Evolutionary conservation across 2,113 vertebrate genomes (phyloP), one percentile per base, ranked within the genome.

Genomic region (Ursus arctos): DNA sequence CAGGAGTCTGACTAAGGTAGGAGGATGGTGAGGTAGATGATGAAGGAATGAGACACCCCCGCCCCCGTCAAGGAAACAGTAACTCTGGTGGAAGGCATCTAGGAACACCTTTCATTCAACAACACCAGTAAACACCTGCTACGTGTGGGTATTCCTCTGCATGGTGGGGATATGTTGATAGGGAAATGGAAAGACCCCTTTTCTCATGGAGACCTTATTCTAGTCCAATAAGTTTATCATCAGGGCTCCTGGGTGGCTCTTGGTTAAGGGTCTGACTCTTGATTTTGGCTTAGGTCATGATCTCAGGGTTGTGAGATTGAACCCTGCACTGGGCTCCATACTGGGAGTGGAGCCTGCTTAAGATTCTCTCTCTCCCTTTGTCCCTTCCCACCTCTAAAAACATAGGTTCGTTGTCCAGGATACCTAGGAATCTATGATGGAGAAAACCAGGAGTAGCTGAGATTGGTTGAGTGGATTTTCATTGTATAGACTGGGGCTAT

Each of bases 131-230:
- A 28, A 16, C 40, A 53, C 47, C 26, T 16, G 7, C 21, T 43
- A 0, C 0, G 3, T 16, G 2, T 49, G 16, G 11, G 12, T 33
- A 9, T 43, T 55, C 49, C 19, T 51, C n/a, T 26, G 6, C 22
- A 19, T 21, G 10, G 6, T 28, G 0, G 8, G 59, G 10, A 6
- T 2, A 9, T 9, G 33, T 57, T 7, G 14, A 19, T 2, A 7
- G 7, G 31, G 71, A 85, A 53, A 51, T 8, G 8, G 26, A 22
- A 28, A 77, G 36, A 19, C 4, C 13, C 21, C 13, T 47, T 49
- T 13, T 3, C 26, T 59, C 9, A 3, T 16, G 47, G 16, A 22
- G 4, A 36, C 10, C 22, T 57, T 61, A 47, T 53, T 36, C 61
- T 53, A 59, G 5, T 36, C 40, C 33, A 15, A 36, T 69, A 69